These are phyloP conservation scores for Gerris lacustris DNA, from an alignment of 2,888 invertebrate species.

Conservation along the genomic window DNA sequence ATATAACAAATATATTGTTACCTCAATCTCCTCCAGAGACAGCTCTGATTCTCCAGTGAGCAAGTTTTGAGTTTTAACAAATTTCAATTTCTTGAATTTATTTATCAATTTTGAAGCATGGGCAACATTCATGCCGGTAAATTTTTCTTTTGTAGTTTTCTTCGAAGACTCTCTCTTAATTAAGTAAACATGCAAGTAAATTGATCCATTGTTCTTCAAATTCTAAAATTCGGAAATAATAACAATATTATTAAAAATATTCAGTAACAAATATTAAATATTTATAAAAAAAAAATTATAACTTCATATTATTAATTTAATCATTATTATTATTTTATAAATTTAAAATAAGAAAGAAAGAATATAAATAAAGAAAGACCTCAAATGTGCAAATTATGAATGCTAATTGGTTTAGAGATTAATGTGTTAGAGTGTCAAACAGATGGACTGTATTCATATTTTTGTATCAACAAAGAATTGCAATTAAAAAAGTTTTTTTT, in stretches of 20 bases:
- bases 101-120: constrained; percentile 72
- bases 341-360: too few relatives aligned
- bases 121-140: constrained; percentile 55
- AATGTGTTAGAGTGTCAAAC: too few relatives aligned
- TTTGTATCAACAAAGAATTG: too few relatives aligned
- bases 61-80: constrained; percentile 81
- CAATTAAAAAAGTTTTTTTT: too few relatives aligned
- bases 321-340: too few relatives aligned
- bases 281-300: too few relatives aligned
- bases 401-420: too few relatives aligned
- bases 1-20: constrained; percentile 30
- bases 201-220: constrained; percentile 79
- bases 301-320: background rate
- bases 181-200: constrained; percentile 83
- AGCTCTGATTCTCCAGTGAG: constrained; percentile 80
- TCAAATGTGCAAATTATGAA: too few relatives aligned
- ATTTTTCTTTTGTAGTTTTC: constrained; percentile 40
- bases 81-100: constrained; percentile 77
- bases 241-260: too few relatives aligned
- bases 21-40: constrained; percentile 53
- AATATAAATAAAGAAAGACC: too few relatives aligned
- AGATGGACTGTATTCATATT: too few relatives aligned
- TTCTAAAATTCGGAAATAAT: constrained; percentile 32
- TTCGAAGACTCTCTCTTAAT: constrained; percentile 65
- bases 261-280: too few relatives aligned